Percentiles rank a stretch among this genome's conserved stretches.
phyloP scores from a whole-genome alignment of 2,797 vertebrate genomes.

The Poecilia picta region DNA sequence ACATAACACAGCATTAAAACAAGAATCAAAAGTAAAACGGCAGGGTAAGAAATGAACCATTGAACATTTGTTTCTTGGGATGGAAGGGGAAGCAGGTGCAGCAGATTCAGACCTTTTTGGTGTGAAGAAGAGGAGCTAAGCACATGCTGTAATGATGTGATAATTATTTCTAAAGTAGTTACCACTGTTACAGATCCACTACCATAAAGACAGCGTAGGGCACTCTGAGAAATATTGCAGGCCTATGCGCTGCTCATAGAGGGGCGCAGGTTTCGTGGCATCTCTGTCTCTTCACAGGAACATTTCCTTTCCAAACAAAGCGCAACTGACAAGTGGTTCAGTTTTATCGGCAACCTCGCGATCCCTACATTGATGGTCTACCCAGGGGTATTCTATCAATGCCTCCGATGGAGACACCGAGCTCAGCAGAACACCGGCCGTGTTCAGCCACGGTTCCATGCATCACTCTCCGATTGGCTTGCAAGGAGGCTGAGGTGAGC shows the following conservation, averaged over 20 bases:
- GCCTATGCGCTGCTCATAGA: constrained; percentile 24
- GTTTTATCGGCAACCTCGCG: constrained; percentile 66
- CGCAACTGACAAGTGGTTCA: constrained; percentile 63
- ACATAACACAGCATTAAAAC: not conserved
- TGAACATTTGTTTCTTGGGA: not conserved
- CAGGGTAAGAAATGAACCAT: not conserved
- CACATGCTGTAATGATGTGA: not conserved
- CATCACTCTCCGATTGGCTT: constrained; percentile 67
- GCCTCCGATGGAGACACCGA: constrained; percentile 60
- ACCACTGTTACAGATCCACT: constrained; percentile 21
- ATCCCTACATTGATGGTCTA: constrained; percentile 59
- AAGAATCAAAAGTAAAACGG: not conserved
- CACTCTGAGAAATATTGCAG: constrained; percentile 39
- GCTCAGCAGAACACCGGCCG: constrained; percentile 56
- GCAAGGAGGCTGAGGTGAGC: constrained; percentile 63
- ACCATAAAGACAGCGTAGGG: constrained; percentile 20
- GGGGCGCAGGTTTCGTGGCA: constrained; percentile 27
- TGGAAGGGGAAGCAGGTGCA: not conserved
- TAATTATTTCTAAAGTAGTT: constrained; percentile 29
- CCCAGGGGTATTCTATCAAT: constrained; percentile 71
- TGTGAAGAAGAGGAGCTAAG: not conserved
- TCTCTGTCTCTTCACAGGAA: constrained; percentile 50
- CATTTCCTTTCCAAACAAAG: constrained; percentile 68
- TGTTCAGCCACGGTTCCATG: constrained; percentile 57
- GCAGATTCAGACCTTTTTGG: not conserved